These are phyloP conservation scores for Onychomys arenicola DNA, from an alignment of 2,797 vertebrate species.

Conservation along the genomic window DNA sequence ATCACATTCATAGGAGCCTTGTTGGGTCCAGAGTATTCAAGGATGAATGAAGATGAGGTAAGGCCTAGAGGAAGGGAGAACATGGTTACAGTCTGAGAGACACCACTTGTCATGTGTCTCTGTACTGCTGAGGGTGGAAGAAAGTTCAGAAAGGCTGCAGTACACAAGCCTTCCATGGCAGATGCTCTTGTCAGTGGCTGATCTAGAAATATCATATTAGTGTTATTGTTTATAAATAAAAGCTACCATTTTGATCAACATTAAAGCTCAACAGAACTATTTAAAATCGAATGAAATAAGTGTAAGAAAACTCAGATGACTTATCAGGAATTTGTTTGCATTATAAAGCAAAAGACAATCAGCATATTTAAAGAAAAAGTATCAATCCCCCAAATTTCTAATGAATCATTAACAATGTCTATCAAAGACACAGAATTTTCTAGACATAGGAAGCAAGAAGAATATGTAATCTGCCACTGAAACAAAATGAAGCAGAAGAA, in stretches of 20 bases:
- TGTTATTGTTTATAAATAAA: neutral
- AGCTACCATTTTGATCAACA: neutral
- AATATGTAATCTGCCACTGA: neutral
- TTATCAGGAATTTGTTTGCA: neutral
- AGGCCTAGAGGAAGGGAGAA: neutral
- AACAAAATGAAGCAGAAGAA: neutral
- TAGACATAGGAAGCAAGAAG: neutral
- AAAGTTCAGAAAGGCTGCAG: neutral
- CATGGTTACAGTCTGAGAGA: neutral
- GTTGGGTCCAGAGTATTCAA: neutral
- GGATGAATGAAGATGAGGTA: neutral
- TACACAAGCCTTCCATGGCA: neutral
- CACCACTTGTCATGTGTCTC: neutral
- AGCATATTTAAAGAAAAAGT: neutral
- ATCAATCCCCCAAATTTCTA: neutral
- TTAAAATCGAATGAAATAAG: neutral
- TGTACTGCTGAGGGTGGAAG: neutral
- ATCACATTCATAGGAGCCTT: neutral
- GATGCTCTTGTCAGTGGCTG: neutral
- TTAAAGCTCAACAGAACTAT: neutral
- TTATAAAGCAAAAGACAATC: conserved; percentile 3
- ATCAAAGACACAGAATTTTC: neutral
- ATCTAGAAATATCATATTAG: neutral
- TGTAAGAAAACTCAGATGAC: neutral
- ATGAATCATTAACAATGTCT: neutral